Percentiles rank a stretch among this genome's conserved stretches.
Evolutionary conservation across 1,140 invertebrate genomes (phyloP).

Genomic region (Saccostrea echinata): DNA sequence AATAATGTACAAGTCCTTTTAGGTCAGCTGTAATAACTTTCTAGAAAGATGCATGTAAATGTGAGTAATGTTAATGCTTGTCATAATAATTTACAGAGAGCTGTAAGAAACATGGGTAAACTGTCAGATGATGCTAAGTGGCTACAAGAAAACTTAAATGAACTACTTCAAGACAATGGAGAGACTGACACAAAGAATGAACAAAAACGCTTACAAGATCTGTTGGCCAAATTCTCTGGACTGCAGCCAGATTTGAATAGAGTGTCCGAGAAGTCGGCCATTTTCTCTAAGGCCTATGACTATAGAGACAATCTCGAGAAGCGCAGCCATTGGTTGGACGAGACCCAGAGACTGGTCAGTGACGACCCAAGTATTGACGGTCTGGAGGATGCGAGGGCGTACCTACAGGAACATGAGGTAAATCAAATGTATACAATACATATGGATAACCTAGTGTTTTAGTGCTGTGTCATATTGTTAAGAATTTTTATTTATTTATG

Average conservation of each 20-base stretch:
- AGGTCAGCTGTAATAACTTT: too few relatives aligned
- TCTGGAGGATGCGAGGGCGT: conserved; percentile 87
- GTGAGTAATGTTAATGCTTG: background rate
- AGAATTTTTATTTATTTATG: too few relatives aligned
- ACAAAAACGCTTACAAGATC: conserved; percentile 89
- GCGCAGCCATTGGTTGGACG: conserved; percentile 82
- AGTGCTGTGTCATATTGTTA: background rate
- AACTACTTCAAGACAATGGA: conserved; percentile 89
- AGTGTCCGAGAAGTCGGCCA: conserved; percentile 94
- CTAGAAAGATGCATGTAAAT: background rate
- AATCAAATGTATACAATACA: background rate
- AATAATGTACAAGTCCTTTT: too few relatives aligned
- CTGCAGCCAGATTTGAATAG: conserved; percentile 95
- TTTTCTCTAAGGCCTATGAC: conserved; percentile 94
- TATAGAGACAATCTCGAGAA: conserved; percentile 93
- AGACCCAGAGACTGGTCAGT: conserved; percentile 81
- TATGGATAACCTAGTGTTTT: background rate
- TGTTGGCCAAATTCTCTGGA: conserved; percentile 88
- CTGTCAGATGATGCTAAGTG: conserved; percentile 96
- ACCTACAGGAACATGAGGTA: conserved; percentile 81
- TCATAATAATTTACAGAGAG: conserved; percentile 65
- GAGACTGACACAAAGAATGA: conserved; percentile 87
- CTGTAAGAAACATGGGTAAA: conserved; percentile 86
- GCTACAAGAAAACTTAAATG: conserved; percentile 94
- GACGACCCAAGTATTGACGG: conserved; percentile 87